A percentile compares a stretch with the other conserved stretches of the same genome.
Conservation (phyloP, 1,140 invertebrate species). For the Drosophila setifemur region DNA sequence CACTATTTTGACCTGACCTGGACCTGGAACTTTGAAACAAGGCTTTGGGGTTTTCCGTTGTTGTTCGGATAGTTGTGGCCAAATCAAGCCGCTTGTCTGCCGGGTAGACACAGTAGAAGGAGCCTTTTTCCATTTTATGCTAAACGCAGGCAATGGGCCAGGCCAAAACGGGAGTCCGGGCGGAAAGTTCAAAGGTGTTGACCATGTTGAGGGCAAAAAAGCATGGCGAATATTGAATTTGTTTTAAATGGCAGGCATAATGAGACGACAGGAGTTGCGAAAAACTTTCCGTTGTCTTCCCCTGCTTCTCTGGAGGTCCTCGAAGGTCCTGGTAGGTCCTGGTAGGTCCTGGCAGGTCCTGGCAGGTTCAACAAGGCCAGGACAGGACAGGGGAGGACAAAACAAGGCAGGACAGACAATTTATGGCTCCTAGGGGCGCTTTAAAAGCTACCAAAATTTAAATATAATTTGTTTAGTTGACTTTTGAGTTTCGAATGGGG, state of each 20-base stretch:
- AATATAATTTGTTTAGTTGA: constrained; percentile 52
- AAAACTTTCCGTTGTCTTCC: constrained; percentile 30
- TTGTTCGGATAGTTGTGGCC: constrained; percentile 43
- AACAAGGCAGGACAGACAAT: constrained; percentile 8
- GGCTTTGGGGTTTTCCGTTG: constrained; percentile 39
- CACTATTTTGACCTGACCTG: constrained; percentile 22
- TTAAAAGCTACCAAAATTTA: constrained; percentile 48
- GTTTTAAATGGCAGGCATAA: constrained; percentile 74
- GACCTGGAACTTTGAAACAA: constrained; percentile 37
- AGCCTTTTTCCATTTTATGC: constrained; percentile 53
- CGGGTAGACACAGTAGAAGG: neutral
- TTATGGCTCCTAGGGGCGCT: constrained; percentile 46
- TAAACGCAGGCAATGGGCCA: constrained; percentile 28
- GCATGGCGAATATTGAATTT: constrained; percentile 71
- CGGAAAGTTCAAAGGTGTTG: constrained; percentile 73
- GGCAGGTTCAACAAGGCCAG: neutral
- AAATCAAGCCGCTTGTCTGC: constrained; percentile 50
- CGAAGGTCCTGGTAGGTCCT: neutral
- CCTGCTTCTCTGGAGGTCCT: neutral
- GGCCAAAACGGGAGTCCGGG: neutral
- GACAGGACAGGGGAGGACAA: neutral
- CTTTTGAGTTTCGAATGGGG: constrained; percentile 7
- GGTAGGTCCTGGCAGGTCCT: constrained; percentile 1
- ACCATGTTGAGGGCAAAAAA: constrained; percentile 57
- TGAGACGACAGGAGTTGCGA: constrained; percentile 47